Evolutionary conservation across 2,113 vertebrate species (phyloP), one percentile per base, ranked within the genome.

Genomic region (Rana temporaria): DNA sequence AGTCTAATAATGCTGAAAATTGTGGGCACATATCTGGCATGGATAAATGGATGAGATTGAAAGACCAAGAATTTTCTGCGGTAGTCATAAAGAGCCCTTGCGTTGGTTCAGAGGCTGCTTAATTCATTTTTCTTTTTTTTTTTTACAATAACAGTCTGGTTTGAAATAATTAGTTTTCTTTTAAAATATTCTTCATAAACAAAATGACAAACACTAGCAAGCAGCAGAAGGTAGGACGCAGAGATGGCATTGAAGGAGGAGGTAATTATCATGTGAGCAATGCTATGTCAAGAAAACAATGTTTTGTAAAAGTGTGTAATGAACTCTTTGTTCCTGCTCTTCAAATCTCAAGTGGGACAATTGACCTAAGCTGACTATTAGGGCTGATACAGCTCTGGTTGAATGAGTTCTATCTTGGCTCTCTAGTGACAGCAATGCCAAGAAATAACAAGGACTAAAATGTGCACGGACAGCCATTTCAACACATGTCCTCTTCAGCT

Each of bases 281-380:
- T 68, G 81, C 81, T 60, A 83, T 83, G 81, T 83, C 81, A 83
- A 83, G 71, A 83, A 83, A 83, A 83, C 72, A 83, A 76, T 83
- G 81, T 83, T 83, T 83, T 83, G 81, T 83, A 83, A 83, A 82
- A 83, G 81, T 83, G 80, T 75, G 70, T 83, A 83, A 83, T 83
- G 81, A 83, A 83, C 81, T 83, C 81, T 83, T 83, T 83, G 81
- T 83, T 83, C 81, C 81, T 83, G 71, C 81, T 76, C 81, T 83
- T 83, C 72, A 83, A 83, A 83, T 83, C 81, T 83, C 81, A 76
- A 76, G 81, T 83, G 81, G 81, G 81, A 83, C 81, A 83, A 83
- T 83, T 83, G 81, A 83, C 81, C 81, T 83, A 83, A 83, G 81
- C 81, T 83, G 81, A 83, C 81, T 83, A 83, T 83, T 83, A 83